A percentile compares a stretch with the other conserved stretches of the same genome.
Evolutionary conservation across 2,113 vertebrate genomes (phyloP).

Genomic region (Cyprinodon brontotheroides): DNA sequence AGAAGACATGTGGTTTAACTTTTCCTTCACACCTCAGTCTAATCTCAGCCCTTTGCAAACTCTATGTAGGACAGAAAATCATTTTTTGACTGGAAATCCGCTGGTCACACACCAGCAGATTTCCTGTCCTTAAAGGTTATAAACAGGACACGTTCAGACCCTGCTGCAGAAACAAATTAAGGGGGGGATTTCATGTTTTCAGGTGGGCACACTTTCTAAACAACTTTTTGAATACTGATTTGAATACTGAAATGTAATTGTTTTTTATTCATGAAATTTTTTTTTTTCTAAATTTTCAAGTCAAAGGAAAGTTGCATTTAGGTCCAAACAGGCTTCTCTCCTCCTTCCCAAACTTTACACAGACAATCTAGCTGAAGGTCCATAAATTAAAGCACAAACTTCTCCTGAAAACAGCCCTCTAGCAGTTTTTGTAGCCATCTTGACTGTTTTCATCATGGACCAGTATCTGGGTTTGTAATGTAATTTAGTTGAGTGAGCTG

Average conservation of each 20-base stretch:
- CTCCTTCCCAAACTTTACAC: background rate
- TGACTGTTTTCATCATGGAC: conserved; percentile 56
- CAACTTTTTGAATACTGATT: background rate
- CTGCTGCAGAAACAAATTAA: too few relatives aligned
- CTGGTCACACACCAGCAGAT: too few relatives aligned
- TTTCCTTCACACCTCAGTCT: too few relatives aligned
- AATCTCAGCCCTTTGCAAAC: too few relatives aligned
- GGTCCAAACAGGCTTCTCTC: background rate
- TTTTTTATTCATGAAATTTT: background rate
- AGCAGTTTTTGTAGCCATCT: conserved; percentile 35
- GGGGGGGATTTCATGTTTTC: too few relatives aligned
- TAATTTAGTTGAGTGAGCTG: conserved; percentile 68
- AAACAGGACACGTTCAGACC: too few relatives aligned
- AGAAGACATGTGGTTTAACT: too few relatives aligned
- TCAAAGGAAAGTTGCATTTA: background rate
- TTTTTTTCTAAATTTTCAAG: background rate
- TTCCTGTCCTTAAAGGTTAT: too few relatives aligned
- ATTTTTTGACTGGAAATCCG: too few relatives aligned
- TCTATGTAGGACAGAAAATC: too few relatives aligned
- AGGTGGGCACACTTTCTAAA: too few relatives aligned
- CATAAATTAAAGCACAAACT: conserved; percentile 31
- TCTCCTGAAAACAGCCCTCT: conserved; percentile 32
- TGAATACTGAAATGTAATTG: background rate
- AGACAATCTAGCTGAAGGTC: conserved; percentile 13
- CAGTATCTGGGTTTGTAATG: conserved; percentile 66